These are phyloP conservation scores for Cranoglanis bouderius DNA, from an alignment of 2,113 vertebrate species.

Conservation along the genomic window DNA sequence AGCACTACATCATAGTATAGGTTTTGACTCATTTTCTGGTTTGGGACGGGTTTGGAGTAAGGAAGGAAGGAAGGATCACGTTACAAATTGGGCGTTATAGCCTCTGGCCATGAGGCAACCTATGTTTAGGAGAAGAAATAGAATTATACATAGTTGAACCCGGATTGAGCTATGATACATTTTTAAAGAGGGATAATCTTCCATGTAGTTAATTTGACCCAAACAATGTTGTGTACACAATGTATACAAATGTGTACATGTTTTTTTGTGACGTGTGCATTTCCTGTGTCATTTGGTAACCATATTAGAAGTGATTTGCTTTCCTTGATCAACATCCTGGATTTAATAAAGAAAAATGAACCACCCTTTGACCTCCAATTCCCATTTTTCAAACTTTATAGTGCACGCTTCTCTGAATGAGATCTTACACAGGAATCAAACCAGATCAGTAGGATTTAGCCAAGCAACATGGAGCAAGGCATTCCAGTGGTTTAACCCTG, in stretches of 20 bases:
- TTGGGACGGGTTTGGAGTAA: constrained; percentile 52
- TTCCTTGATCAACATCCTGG: constrained; percentile 10
- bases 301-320: constrained; percentile 17
- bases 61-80: constrained; percentile 63
- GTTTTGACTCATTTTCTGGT: constrained; percentile 39
- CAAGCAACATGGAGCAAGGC: constrained; percentile 4
- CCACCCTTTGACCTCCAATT: not conserved
- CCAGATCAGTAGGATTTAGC: constrained; percentile 40
- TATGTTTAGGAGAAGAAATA: constrained; percentile 58
- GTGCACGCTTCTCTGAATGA: constrained; percentile 5
- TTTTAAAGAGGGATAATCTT: not conserved
- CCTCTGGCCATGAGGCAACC: constrained; percentile 54
- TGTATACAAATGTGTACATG: constrained; percentile 17
- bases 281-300: constrained; percentile 23
- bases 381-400: not conserved
- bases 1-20: not conserved
- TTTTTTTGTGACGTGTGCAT: not conserved
- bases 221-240: not conserved
- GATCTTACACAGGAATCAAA: constrained; percentile 9
- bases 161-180: constrained; percentile 10
- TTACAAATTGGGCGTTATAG: constrained; percentile 59
- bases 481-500: constrained; percentile 25
- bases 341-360: constrained; percentile 44
- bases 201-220: not conserved
- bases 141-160: constrained; percentile 29